Evolutionary conservation across 2,797 vertebrate genomes (phyloP), one percentile per base, ranked within the genome.

Genomic region (Sphaeramia orbicularis): DNA sequence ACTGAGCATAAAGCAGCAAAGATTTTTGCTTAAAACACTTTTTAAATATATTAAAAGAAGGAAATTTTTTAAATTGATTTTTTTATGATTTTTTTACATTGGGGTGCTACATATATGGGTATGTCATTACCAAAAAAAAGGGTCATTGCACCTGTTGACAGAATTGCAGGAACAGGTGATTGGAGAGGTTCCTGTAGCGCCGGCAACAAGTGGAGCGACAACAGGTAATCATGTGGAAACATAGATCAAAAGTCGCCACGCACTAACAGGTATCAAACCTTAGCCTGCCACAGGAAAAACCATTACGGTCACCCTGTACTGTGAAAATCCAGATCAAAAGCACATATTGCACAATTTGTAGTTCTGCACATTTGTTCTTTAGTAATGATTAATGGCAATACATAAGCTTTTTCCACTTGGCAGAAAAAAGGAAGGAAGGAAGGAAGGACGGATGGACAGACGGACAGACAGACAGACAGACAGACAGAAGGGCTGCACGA

Each of bases 221-320:
- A 40, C 53, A 18, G 45, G 13, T 71, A 74, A 82, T 69, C 65
- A 52, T 56, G 62, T 68, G 74, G 76, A 72, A 77, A 72, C 59
- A 60, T 38, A 62, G 40, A 62, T 64, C 21, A 71, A 51, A 80
- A 52, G 72, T 64, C 57, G 51, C 67, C 54, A 58, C 21, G 43
- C 30, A 40, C 52, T 38, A 55, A 42, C 2, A 11, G 44, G 15
- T 6, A 18, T 41, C 36, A 44, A 24, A 65, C 16, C 44, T 55
- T 38, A 37, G 27, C 63, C 43, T 75, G 74, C 18, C 35, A 65
- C 13, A 38, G 49, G 36, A 21, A 65, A 16, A 16, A 41, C 10
- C 62, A 49, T 52, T 30, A 49, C 10, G 47, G 18, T 59, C 64
- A 63, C 19, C 36, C 50, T 70, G 58, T 30, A 15, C 47, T 18